These are phyloP conservation scores for Lophochroa leadbeateri DNA, from an alignment of 2,113 vertebrate genomes.

Conservation along the genomic window DNA sequence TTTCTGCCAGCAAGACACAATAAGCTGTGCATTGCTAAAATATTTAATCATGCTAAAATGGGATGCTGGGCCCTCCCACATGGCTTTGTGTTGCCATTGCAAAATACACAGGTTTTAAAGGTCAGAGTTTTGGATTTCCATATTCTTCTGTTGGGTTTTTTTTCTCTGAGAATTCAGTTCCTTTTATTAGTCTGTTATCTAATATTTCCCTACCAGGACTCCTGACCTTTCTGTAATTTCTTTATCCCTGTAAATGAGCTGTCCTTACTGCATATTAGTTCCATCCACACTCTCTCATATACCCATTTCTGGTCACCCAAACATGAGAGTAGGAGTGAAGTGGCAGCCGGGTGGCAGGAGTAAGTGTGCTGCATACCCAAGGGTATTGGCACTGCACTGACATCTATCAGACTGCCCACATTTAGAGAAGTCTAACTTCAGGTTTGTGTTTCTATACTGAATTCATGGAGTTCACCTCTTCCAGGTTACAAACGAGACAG, in stretches of 20 bases:
- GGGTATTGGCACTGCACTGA: fast-evolving
- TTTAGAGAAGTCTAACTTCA: too few relatives aligned
- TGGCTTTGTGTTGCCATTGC: not conserved
- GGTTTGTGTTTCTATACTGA: not conserved
- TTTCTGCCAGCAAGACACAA: not conserved
- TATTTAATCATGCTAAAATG: not conserved
- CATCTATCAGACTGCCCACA: fast-evolving
- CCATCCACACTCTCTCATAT: fast-evolving
- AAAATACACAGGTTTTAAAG: not conserved
- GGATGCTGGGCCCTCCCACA: not conserved
- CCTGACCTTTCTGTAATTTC: not conserved
- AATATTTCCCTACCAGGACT: not conserved
- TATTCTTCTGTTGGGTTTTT: not conserved
- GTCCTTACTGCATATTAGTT: not conserved
- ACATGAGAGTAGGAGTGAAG: not conserved
- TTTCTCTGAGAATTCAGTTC: not conserved
- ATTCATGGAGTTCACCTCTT: not conserved
- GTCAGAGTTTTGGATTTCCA: not conserved
- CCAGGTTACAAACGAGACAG: not conserved
- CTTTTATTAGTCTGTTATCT: not conserved
- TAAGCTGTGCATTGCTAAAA: not conserved
- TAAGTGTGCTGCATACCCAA: fast-evolving
- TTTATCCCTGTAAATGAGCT: not conserved
- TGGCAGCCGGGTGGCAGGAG: not conserved
- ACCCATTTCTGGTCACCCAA: fast-evolving